Conservation (phyloP, 2,113 vertebrate genomes). For the Tympanuchus pallidicinctus region DNA sequence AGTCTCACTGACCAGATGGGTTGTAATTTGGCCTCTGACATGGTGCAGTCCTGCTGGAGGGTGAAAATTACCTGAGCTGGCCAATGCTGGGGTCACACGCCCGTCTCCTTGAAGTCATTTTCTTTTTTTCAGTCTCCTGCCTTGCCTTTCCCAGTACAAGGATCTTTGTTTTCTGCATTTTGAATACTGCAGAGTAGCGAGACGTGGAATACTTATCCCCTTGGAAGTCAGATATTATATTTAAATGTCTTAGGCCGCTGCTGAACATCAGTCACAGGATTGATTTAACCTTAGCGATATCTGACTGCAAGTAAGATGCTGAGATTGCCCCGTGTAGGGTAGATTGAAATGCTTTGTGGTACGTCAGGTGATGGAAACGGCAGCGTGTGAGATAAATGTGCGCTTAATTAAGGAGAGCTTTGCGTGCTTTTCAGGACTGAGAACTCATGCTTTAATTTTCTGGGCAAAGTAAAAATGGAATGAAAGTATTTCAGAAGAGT, state of each 20-base stretch:
- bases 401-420: constrained; percentile 23
- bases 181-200: not conserved
- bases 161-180: constrained; percentile 41
- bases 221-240: constrained; percentile 8
- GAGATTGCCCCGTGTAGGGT: constrained; percentile 6
- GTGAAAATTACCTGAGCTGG: constrained; percentile 66
- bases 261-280: constrained; percentile 5
- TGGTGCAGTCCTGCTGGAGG: constrained; percentile 51
- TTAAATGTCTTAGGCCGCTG: not conserved
- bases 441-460: not conserved
- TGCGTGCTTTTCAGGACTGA: not conserved
- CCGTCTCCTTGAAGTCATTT: constrained; percentile 28
- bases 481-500: not conserved
- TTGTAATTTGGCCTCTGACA: constrained; percentile 73
- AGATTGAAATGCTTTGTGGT: not conserved
- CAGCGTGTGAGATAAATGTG: not conserved
- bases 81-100: constrained; percentile 14
- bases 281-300: not conserved
- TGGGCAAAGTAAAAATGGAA: not conserved
- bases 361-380: not conserved
- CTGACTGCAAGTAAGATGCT: not conserved
- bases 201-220: constrained; percentile 45
- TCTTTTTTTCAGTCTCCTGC: constrained; percentile 14
- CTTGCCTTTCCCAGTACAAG: not conserved
- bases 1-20: constrained; percentile 71